phyloP scores from a whole-genome alignment of 1,140 invertebrate genomes.

The Anoplolepis gracilipes region DNA sequence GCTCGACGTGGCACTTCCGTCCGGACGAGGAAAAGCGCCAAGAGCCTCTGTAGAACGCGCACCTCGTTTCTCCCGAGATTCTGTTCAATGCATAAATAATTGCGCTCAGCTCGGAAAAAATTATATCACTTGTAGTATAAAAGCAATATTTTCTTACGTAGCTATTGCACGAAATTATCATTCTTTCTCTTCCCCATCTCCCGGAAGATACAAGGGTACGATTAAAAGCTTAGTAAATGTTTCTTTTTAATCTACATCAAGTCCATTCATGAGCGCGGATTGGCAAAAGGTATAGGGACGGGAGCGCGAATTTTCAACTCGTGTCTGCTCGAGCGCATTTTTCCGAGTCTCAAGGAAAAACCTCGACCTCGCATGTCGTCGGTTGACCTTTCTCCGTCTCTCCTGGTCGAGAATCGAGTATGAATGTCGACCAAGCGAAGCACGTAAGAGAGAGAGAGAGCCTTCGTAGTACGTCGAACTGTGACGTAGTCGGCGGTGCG shows the following conservation, averaged over 20 bases:
- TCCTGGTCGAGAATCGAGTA: constrained; percentile 60
- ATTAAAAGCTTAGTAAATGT: neutral
- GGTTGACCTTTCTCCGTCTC: constrained; percentile 61
- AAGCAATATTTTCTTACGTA: neutral
- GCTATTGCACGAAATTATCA: neutral
- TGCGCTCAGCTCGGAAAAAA: constrained; percentile 19
- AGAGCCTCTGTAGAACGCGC: constrained; percentile 39
- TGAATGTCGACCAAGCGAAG: constrained; percentile 65
- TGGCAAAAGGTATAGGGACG: neutral
- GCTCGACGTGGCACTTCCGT: constrained; percentile 78
- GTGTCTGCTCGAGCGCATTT: constrained; percentile 49
- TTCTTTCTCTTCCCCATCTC: neutral
- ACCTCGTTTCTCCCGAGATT: constrained; percentile 36
- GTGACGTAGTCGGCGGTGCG: constrained; percentile 82
- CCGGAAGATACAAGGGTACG: neutral
- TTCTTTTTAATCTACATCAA: neutral
- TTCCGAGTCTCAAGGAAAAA: constrained; percentile 71
- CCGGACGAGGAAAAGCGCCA: constrained; percentile 72
- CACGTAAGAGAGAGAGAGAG: constrained; percentile 60
- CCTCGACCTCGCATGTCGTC: constrained; percentile 60
- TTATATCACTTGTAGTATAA: neutral
- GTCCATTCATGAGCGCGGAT: neutral
- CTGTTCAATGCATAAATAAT: constrained; percentile 9
- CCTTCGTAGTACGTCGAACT: constrained; percentile 78
- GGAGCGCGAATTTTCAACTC: neutral